These are phyloP conservation scores for Diorhabda carinulata DNA, from an alignment of 1,140 invertebrate species.

Conservation along the genomic window DNA sequence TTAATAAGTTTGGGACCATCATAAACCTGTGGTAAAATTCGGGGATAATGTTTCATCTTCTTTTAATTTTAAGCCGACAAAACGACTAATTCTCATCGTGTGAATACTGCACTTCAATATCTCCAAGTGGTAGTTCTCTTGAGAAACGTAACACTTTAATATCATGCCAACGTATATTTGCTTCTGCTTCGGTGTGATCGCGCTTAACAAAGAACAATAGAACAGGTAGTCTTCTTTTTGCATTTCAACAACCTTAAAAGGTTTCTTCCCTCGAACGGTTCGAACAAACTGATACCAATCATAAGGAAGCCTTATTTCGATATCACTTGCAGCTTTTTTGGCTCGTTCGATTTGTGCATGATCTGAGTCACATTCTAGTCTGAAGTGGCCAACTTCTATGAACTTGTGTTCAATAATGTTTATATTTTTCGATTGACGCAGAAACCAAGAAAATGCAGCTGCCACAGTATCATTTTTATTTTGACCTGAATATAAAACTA, in stretches of 20 bases:
- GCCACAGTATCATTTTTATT: constrained; percentile 18
- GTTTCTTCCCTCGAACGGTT: not conserved
- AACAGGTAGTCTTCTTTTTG: not conserved
- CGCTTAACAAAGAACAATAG: not conserved
- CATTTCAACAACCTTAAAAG: constrained; percentile 7
- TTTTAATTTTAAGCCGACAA: constrained; percentile 7
- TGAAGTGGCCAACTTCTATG: constrained; percentile 9
- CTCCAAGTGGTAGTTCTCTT: constrained; percentile 9
- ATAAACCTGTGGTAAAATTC: constrained; percentile 1
- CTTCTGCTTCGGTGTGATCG: constrained; percentile 5
- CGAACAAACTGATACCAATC: constrained; percentile 19
- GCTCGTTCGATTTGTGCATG: constrained; percentile 12
- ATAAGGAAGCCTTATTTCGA: constrained; percentile 20
- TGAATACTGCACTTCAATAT: constrained; percentile 10
- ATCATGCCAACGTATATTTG: constrained; percentile 15
- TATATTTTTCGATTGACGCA: constrained; percentile 8
- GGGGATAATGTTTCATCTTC: not conserved
- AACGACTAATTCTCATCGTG: constrained; percentile 8
- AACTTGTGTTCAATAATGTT: constrained; percentile 13
- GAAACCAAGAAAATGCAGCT: constrained; percentile 7
- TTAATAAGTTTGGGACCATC: constrained; percentile 1
- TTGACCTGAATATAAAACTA: constrained; percentile 21
- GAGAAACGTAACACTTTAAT: constrained; percentile 12
- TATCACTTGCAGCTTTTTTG: not conserved
- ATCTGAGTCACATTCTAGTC: constrained; percentile 13